Evolutionary conservation across 2,888 invertebrate genomes (phyloP).

Genomic region (Caenorhabditis plicata): DNA sequence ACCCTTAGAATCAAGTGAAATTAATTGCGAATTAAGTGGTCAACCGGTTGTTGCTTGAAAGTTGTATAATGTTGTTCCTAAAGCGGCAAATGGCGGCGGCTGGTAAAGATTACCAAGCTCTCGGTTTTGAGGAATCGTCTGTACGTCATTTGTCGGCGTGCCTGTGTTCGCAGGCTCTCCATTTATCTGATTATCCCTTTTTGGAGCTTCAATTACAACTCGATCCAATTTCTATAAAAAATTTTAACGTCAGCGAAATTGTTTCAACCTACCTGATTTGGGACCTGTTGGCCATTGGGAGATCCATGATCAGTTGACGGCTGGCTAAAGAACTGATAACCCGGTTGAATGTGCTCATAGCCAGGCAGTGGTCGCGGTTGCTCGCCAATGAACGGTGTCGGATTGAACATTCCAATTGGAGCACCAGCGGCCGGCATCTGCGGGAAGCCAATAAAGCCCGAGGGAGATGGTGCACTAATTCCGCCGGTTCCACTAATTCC

Average conservation of each 20-base stretch:
- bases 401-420: constrained; percentile 8
- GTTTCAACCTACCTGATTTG: constrained; percentile 3
- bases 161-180: constrained; percentile 1
- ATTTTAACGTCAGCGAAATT: constrained; percentile 8
- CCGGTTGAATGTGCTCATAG: no score
- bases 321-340: no score
- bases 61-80: constrained; percentile 49
- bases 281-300: constrained; percentile 8
- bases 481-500: no score
- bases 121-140: constrained; percentile 23
- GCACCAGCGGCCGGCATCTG: constrained; percentile 12
- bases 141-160: constrained; percentile 10
- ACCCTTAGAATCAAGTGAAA: no score
- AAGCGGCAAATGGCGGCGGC: constrained; percentile 47
- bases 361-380: constrained; percentile 9
- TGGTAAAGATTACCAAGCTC: constrained; percentile 32
- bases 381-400: constrained; percentile 14
- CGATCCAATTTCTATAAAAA: constrained; percentile 6
- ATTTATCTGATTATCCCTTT: constrained; percentile 6
- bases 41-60: no score
- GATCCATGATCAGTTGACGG: no score
- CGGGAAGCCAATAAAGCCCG: no score
- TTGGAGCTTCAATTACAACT: constrained; percentile 29
- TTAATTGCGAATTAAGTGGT: no score
- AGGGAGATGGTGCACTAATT: no score